Base-by-base conservation (phyloP, 2,797 vertebrate species). In the Artibeus lituratus region DNA sequence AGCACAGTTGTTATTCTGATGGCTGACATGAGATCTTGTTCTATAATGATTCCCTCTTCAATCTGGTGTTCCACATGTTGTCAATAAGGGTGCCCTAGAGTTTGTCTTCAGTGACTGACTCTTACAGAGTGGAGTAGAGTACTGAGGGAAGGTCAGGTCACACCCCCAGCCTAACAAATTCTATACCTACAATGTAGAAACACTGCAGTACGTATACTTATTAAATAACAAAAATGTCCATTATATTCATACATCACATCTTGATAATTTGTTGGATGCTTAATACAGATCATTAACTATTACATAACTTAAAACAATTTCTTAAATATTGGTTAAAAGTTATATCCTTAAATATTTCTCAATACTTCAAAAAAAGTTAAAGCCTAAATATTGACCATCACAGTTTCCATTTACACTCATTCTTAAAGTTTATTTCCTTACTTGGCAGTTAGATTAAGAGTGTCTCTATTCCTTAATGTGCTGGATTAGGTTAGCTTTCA, bases 311-410 rank as follows among this genome's bases (percentile, higher is more conserved):
- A 67, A 90, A 19, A 5, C 29, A 62, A 69, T 53, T 83, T 83
- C 53, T 82, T 57, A n/a, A n/a, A n/a, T n/a, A n/a, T 94, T 59
- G 21, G 78, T 55, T 87, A 78, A 87, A 88, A 55, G 76, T 21
- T 49, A 55, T 77, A 77, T 57, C 22, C 7, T 49, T 90, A 81
- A 65, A 65, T 78, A 49, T 15, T 82, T 78, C 67, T 77, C 24
- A 83, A 59, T 26, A 53, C 4, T 67, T 42, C 12, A 90, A 94
- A 96, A 96, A 70, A 37, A 76, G 32, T 70, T 81, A 91, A 88
- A 84, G 1, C 21, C 14, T 47, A 85, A 94, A 47, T 73, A 74
- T 37, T 84, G 76, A 87, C 51, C 5, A 74, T 0, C 12, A 8
- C 7, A 35, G 3, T 19, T 37, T 10, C 32, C 14, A 42, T 19